Evolutionary conservation across 2,113 vertebrate genomes (phyloP).

Genomic region (Paralichthys olivaceus): DNA sequence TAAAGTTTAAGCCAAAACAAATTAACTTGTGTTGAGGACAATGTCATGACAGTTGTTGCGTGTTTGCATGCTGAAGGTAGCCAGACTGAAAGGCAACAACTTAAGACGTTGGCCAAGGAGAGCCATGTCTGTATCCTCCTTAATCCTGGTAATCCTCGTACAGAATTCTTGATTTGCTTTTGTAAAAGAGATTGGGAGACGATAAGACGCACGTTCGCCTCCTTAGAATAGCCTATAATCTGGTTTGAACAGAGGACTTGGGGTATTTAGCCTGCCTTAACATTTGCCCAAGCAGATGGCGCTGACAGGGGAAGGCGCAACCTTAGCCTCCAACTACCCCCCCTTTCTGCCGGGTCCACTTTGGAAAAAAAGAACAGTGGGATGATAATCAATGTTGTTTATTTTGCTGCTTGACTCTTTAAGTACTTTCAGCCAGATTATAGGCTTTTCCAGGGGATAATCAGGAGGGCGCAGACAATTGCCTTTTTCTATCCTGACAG

Average conservation of each 20-base stretch:
- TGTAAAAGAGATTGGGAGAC: conserved; percentile 82
- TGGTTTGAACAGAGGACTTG: conserved; percentile 83
- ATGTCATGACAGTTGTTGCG: conserved; percentile 27
- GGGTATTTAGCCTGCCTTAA: conserved; percentile 84
- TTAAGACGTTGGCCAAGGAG: conserved; percentile 74
- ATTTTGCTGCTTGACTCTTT: conserved; percentile 90
- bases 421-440: conserved; percentile 88
- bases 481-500: conserved; percentile 85
- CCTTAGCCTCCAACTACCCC: conserved; percentile 61
- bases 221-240: conserved; percentile 83
- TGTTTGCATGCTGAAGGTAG: conserved; percentile 66
- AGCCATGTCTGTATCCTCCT: conserved; percentile 72
- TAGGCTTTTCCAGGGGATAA: conserved; percentile 89
- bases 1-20: conserved; percentile 13
- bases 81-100: conserved; percentile 62
- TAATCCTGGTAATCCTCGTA: conserved; percentile 82
- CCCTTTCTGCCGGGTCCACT: conserved; percentile 54
- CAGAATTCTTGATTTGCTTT: conserved; percentile 83
- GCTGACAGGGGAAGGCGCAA: conserved; percentile 70
- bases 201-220: conserved; percentile 74
- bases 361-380: conserved; percentile 77
- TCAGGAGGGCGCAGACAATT: conserved; percentile 87
- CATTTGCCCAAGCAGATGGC: conserved; percentile 88
- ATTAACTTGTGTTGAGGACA: conserved; percentile 26
- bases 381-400: conserved; percentile 91